phyloP scores from a whole-genome alignment of 2,113 vertebrate species.

The Actenoides hombroni region DNA sequence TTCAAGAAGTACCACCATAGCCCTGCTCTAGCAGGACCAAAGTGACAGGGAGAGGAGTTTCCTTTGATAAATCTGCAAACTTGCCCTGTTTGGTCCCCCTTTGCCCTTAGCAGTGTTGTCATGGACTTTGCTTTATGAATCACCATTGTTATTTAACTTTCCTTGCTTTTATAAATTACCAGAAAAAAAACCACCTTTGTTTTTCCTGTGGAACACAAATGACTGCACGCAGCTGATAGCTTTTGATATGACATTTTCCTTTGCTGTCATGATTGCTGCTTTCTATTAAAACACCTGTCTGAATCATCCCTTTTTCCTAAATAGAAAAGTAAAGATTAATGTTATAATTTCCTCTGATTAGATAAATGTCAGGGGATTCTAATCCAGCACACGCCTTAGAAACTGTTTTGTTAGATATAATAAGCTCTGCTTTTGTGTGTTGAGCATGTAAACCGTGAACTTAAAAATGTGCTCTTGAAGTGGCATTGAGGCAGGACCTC shows the following conservation, averaged over 20 bases:
- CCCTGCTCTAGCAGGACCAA: not conserved
- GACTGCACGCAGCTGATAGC: not conserved
- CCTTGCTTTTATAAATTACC: not conserved
- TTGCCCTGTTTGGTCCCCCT: not conserved
- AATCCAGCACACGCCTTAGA: not conserved
- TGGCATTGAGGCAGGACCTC: not conserved
- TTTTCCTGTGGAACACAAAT: not conserved
- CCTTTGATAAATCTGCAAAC: not conserved
- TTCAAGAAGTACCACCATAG: accelerated
- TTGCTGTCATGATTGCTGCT: not conserved
- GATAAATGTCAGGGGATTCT: conserved; percentile 27
- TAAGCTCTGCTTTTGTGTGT: not conserved
- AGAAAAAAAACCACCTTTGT: not conserved
- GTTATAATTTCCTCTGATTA: conserved; percentile 16
- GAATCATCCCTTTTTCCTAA: not conserved
- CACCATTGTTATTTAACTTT: not conserved
- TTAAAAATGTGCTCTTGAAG: not conserved
- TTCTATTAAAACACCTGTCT: conserved; percentile 12
- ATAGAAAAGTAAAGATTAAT: not conserved
- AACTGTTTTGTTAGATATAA: not conserved
- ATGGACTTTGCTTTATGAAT: not conserved
- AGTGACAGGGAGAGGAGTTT: not conserved
- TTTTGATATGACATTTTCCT: not conserved
- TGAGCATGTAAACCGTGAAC: not conserved
- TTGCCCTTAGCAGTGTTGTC: not conserved